Percentiles rank a stretch among this genome's conserved stretches.
These are phyloP conservation scores for Fregetta grallaria DNA, from an alignment of 2,113 vertebrate species.

Conservation along the genomic window DNA sequence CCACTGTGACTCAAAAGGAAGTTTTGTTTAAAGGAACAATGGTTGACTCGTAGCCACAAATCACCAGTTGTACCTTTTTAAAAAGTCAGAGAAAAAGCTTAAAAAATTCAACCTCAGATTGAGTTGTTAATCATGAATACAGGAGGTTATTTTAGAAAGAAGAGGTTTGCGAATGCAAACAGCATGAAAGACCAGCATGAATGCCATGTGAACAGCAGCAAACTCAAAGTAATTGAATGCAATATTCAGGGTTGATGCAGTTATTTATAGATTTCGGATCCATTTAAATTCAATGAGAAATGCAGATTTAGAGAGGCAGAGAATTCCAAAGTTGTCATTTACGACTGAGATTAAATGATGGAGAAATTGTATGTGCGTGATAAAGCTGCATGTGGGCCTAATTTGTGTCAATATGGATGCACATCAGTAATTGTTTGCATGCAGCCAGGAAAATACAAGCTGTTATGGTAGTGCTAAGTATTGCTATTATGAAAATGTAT, in stretches of 20 bases:
- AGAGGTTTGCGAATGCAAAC: conserved; percentile 23
- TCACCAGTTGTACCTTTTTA: not conserved
- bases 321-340: conserved; percentile 46
- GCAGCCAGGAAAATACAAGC: not conserved
- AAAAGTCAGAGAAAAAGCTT: not conserved
- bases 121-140: not conserved
- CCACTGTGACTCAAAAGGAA: not conserved
- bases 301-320: conserved; percentile 49
- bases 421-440: not conserved
- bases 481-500: not conserved
- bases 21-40: not conserved
- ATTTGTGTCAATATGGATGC: conserved; percentile 24
- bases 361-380: conserved; percentile 52
- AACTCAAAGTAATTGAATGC: conserved; percentile 28
- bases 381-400: conserved; percentile 33
- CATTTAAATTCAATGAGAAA: conserved; percentile 65
- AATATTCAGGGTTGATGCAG: not conserved
- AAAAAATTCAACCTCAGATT: not conserved
- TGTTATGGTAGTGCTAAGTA: not conserved
- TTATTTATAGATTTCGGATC: conserved; percentile 66
- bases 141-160: not conserved
- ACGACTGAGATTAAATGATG: not conserved
- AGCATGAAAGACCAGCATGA: conserved; percentile 22
- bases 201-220: not conserved
- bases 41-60: not conserved